phyloP scores from a whole-genome alignment of 1,140 invertebrate species.

The Aphidius ervi region DNA sequence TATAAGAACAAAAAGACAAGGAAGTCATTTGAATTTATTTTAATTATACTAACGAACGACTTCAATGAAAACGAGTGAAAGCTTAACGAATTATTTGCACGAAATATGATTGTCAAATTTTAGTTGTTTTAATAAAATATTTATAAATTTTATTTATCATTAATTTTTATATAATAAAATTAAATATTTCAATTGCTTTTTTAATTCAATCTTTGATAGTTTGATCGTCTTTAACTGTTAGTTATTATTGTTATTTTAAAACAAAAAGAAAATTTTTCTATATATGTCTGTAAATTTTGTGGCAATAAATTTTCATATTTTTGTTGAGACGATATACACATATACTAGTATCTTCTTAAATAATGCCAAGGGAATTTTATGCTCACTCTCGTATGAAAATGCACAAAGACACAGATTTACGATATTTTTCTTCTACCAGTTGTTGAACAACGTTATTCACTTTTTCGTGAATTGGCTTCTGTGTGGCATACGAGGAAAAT shows the following conservation, averaged over 20 bases:
- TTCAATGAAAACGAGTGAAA: slow-evolving; percentile 18
- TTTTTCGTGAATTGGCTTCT: too few species aligned
- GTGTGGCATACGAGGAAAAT: slow-evolving; percentile 1
- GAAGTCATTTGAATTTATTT: slow-evolving; percentile 55
- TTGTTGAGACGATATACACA: slow-evolving; percentile 6
- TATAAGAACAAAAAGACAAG: slow-evolving; percentile 23
- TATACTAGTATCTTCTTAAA: slow-evolving; percentile 2
- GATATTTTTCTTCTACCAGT: slow-evolving; percentile 8
- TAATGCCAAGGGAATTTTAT: slow-evolving; percentile 18
- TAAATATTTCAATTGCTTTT: too few species aligned
- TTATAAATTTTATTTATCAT: too few species aligned
- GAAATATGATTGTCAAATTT: slow-evolving; percentile 43
- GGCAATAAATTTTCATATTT: slow-evolving; percentile 22
- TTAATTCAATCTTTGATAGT: too few species aligned
- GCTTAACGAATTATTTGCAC: slow-evolving; percentile 51
- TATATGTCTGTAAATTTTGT: slow-evolving; percentile 27
- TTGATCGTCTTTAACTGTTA: too few species aligned
- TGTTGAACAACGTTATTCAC: too few species aligned
- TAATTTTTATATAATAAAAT: too few species aligned
- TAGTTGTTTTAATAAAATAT: neutral
- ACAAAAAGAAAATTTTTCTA: slow-evolving; percentile 15
- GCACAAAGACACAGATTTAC: slow-evolving; percentile 16
- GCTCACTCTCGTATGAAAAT: slow-evolving; percentile 16
- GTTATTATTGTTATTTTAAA: too few species aligned
- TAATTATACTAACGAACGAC: slow-evolving; percentile 54